Evolutionary conservation across 1,140 invertebrate genomes (phyloP).

Genomic region (Ephestia elutella): DNA sequence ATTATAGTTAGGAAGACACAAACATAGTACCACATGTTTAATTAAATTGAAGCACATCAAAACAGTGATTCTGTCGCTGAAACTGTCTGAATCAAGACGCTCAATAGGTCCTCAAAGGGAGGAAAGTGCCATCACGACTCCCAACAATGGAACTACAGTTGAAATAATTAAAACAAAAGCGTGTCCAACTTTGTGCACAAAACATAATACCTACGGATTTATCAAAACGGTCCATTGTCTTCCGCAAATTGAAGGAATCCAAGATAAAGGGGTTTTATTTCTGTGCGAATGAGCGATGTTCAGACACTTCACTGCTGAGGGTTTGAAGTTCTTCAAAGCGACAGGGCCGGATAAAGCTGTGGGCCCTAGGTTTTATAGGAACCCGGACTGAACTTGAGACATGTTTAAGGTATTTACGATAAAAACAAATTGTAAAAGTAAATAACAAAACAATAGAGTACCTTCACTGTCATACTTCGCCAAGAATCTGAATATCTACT

Average conservation of each 20-base stretch:
- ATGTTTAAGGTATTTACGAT: too few relatives aligned
- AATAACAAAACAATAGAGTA: too few relatives aligned
- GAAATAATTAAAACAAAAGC: slow-evolving; percentile 18
- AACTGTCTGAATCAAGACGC: background rate
- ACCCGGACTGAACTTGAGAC: too few relatives aligned
- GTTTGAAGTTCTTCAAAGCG: slow-evolving; percentile 47
- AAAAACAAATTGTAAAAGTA: too few relatives aligned
- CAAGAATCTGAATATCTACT: too few relatives aligned
- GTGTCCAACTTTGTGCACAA: slow-evolving; percentile 8
- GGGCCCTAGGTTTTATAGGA: background rate
- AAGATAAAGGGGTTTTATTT: slow-evolving; percentile 40
- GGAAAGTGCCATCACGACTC: background rate
- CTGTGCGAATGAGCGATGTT: slow-evolving; percentile 35
- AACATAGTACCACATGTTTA: too few relatives aligned
- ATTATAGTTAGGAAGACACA: too few relatives aligned
- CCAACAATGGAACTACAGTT: slow-evolving; percentile 2
- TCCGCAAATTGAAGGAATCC: slow-evolving; percentile 36
- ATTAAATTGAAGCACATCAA: too few relatives aligned
- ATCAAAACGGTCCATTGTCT: slow-evolving; percentile 42
- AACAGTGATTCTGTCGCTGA: too few relatives aligned
- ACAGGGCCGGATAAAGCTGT: slow-evolving; percentile 24
- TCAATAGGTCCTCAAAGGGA: background rate
- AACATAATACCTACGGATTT: slow-evolving; percentile 29
- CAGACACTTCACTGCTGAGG: slow-evolving; percentile 48
- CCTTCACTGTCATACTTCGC: too few relatives aligned